Evolutionary conservation across 1,140 invertebrate genomes (phyloP).

Genomic region (Formica exsecta): DNA sequence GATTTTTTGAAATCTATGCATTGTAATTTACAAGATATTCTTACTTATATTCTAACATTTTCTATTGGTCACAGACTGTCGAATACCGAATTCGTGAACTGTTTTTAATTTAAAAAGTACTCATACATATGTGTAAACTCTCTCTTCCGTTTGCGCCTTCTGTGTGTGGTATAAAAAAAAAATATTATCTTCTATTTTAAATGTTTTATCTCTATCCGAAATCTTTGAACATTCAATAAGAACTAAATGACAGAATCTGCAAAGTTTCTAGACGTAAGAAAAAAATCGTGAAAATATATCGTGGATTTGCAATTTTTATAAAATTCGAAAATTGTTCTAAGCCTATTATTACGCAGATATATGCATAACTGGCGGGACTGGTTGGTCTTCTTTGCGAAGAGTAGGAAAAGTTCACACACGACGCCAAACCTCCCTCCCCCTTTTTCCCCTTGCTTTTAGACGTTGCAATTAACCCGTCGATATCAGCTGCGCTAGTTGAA

Average conservation of each 20-base stretch:
- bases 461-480: constrained; percentile 36
- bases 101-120: constrained; percentile 32
- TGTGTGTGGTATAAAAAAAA: constrained; percentile 8
- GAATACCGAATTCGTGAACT: constrained; percentile 12
- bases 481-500: constrained; percentile 25
- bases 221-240: constrained; percentile 31
- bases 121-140: constrained; percentile 10
- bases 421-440: background rate
- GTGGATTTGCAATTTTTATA: constrained; percentile 55
- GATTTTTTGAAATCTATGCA: constrained; percentile 6
- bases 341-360: constrained; percentile 18
- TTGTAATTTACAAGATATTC: constrained; percentile 22
- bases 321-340: constrained; percentile 37
- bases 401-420: background rate
- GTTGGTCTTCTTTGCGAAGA: background rate
- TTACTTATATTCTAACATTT: constrained; percentile 14
- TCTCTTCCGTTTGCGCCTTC: constrained; percentile 12
- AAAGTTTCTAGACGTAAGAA: constrained; percentile 22
- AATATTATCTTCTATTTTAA: constrained; percentile 39
- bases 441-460: constrained; percentile 26
- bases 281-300: constrained; percentile 17
- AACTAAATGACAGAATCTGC: constrained; percentile 20
- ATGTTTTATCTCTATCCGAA: constrained; percentile 19
- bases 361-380: background rate
- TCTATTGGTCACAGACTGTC: constrained; percentile 10